Conservation (phyloP, 1,140 invertebrate species). For the Pseudoatta argentina region DNA sequence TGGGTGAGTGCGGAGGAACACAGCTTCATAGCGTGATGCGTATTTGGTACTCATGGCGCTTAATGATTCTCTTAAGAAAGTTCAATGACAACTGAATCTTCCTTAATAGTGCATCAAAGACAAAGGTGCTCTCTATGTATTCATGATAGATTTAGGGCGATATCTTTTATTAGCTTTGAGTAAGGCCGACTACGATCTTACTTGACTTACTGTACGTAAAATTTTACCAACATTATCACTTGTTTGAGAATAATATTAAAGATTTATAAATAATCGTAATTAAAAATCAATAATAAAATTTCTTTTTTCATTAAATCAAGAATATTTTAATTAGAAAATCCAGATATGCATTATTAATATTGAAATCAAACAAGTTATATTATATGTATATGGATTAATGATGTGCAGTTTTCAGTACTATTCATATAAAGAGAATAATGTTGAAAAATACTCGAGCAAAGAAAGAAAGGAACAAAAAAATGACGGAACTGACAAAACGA, state of each 20-base stretch:
- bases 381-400: too few relatives aligned
- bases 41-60: too few relatives aligned
- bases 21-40: too few relatives aligned
- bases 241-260: background rate
- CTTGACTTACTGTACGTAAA: background rate
- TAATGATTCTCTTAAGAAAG: too few relatives aligned
- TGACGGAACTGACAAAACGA: background rate
- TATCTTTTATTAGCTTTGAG: too few relatives aligned
- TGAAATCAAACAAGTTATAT: background rate
- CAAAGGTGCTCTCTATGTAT: too few relatives aligned
- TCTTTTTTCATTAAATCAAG: background rate
- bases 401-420: background rate
- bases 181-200: too few relatives aligned
- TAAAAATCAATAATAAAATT: background rate
- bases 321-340: conserved; percentile 3
- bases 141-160: too few relatives aligned
- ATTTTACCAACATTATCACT: background rate
- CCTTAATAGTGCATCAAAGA: too few relatives aligned
- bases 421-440: background rate
- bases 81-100: too few relatives aligned
- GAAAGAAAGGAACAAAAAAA: background rate
- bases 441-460: background rate
- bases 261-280: background rate
- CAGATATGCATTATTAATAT: background rate
- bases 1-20: too few relatives aligned